Base-by-base conservation (phyloP, 2,797 vertebrate species). In the Acanthurus leucopareius region DNA sequence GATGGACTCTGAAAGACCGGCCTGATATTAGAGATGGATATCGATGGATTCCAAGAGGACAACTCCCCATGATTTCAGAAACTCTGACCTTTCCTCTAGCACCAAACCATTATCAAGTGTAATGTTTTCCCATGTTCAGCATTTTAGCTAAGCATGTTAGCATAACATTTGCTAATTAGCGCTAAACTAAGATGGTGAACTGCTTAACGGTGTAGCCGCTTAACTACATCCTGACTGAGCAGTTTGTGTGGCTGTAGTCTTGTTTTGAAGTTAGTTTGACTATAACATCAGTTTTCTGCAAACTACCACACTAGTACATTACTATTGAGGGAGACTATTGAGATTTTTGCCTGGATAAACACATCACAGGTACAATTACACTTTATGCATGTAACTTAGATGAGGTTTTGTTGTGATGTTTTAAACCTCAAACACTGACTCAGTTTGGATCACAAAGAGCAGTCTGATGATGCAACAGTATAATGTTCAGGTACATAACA, bases 401-500 rank as follows among this genome's bases (percentile, higher is more conserved):
- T 53, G 5, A 49, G 44, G 25, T 47, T 73, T 57, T 57, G n/a
- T 10, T 15, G 15, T 49, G 1, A 42, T 35, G 10, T 67, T 63
- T 53, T 7, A 22, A 49, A 63, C 52, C 10, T 68, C 22, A 69
- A 5, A 57, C 4, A 57, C 25, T 71, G 28, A 32, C 16, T 58
- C 44, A 60, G 48, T 32, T n/a, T 67, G 32, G 10, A 51, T 57
- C 6, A 70, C 17, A 7, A 60, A 22, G 13, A 51, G 19, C 22
- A 19, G 25, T 38, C 22, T 25, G 4, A 66, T 65, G 15, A 64
- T 53, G 53, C 49, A 5, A 20, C 14, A 20, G 35, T 38, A 47
- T 25, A 25, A 32, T 59, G 58, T 57, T 73, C n/a, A 65, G 53
- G 11, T 62, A 47, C 54, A n/a, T 16, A 51, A 35, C 10, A 54